Evolutionary conservation across 2,888 invertebrate genomes (phyloP), one percentile per base, ranked within the genome.

Genomic region (Callosobruchus maculatus): DNA sequence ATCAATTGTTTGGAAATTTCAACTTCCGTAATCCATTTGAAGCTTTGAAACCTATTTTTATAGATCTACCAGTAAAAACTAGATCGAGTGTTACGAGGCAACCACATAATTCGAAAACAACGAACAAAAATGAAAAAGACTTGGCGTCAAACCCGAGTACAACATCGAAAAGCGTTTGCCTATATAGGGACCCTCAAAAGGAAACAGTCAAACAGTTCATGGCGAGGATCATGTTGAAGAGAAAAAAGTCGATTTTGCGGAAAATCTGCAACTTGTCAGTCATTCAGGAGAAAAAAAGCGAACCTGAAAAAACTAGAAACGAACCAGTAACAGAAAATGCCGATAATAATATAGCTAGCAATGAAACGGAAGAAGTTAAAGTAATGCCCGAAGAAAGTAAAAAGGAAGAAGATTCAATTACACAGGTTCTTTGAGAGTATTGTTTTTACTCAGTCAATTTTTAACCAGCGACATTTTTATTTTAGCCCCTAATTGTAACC

Each of bases 171-270:
- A 22, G 20, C 30, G 26, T 70, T 21, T 20, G 31, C 20, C 5
- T 68, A 7, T 21, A 22, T 67, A 31, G 73, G 49, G 70, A 31
- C 73, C 3, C 70, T 74, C 49, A 18, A 49, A 69, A 72, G 18
- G 49, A 49, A 49, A 71, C 73, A 66, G 49, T 76, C 18, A 73
- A 72, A 68, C 68, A 22, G 0, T 76, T 76, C 69, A 73, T 76
- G 72, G 68, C 74, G 3, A 76, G 73, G 66, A n/a, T 74, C 20
- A 71, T 74, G 49, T 67, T 76, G 73, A 76, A 73, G 68, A 74
- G 68, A 30, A 76, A 73, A 7, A 69, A 73, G 26, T 68, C 72
- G 5, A 70, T 30, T 20, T 68, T 71, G 22, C 31, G 70, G 21
- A 72, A 72, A n/a, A 21, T 68, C 7, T 70, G 68, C 49, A 72